phyloP scores from a whole-genome alignment of 2,888 invertebrate species.

The Dinocampus coccinellae region DNA sequence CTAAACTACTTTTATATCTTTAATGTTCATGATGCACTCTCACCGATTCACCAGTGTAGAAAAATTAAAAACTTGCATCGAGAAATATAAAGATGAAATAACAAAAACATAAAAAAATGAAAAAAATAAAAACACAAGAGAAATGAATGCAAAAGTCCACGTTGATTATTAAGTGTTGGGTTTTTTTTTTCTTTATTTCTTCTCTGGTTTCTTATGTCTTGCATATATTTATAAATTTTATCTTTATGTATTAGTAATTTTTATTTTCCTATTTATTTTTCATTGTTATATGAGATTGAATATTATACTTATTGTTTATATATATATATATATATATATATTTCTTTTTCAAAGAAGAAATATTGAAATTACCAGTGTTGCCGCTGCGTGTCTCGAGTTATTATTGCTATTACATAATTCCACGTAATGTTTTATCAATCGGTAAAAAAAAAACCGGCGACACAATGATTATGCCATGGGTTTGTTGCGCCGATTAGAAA shows the following conservation, averaged over 20 bases:
- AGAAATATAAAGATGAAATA: not conserved
- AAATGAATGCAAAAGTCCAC: not conserved
- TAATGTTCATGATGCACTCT: not conserved
- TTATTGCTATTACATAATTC: conserved; percentile 17
- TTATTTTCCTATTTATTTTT: too few species aligned
- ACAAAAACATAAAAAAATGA: too few species aligned
- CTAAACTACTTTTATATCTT: conserved; percentile 7
- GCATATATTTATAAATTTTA: too few species aligned
- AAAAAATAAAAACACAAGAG: not conserved
- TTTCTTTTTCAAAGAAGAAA: too few species aligned
- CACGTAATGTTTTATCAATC: conserved; percentile 28
- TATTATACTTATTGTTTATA: too few species aligned
- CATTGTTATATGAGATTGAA: too few species aligned
- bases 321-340: too few species aligned
- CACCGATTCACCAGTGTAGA: not conserved
- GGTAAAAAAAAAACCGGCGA: conserved; percentile 32
- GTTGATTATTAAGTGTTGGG: not conserved
- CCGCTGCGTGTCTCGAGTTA: not conserved
- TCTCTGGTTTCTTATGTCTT: too few species aligned
- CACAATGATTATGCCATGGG: conserved; percentile 21
- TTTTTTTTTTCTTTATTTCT: not conserved
- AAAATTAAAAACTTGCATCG: not conserved
- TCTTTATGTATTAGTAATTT: too few species aligned
- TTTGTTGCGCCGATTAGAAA: conserved; percentile 24
- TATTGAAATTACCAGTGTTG: not conserved